These are phyloP conservation scores for Saxidomus purpurata DNA, from an alignment of 1,140 invertebrate species.

Conservation along the genomic window DNA sequence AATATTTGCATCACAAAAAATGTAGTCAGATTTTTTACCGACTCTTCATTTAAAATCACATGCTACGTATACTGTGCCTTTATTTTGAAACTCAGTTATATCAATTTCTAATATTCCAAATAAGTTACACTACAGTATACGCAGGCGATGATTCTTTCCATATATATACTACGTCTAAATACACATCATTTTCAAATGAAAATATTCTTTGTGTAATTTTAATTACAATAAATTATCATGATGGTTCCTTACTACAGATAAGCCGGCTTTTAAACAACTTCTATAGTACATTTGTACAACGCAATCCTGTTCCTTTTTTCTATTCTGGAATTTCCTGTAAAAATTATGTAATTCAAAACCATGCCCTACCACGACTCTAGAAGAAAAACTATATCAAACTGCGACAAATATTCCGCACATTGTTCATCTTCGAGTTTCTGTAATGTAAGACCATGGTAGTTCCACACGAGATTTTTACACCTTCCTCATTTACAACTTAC, in stretches of 20 bases:
- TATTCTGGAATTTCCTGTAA: background rate
- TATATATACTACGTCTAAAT: conserved; percentile 6
- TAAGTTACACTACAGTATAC: background rate
- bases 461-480: background rate
- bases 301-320: background rate
- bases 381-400: background rate
- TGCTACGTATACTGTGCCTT: background rate
- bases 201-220: conserved; percentile 3
- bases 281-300: background rate
- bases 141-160: conserved; percentile 16
- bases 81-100: background rate
- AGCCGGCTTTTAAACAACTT: background rate
- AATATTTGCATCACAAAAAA: background rate
- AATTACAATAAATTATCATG: conserved; percentile 17
- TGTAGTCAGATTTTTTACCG: background rate
- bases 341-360: background rate
- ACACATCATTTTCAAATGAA: conserved; percentile 2
- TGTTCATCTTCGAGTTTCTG: background rate
- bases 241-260: background rate
- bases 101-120: conserved; percentile 28
- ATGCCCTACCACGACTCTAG: background rate
- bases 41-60: conserved; percentile 35
- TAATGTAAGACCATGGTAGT: background rate
- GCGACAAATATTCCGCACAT: background rate
- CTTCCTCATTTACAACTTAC: background rate